Base-by-base conservation (phyloP, 1,140 invertebrate species). In the Drosophila pruinosa region DNA sequence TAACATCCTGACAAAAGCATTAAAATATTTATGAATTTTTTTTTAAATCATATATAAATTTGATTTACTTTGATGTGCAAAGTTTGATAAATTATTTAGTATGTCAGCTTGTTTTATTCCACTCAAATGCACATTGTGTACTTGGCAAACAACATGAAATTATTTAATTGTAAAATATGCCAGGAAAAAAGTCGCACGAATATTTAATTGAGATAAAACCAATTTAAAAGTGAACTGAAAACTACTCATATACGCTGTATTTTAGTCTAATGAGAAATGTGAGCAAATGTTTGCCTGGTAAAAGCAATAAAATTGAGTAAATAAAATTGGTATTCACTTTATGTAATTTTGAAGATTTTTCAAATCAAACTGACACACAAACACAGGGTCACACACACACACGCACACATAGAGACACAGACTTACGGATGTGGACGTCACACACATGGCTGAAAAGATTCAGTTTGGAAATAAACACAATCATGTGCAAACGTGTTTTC, bases 291-390 rank as follows among this genome's bases (percentile, higher is more conserved):
- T 78, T 83, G 78, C 67, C 48, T 54, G 57, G 47, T 22, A 59
- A 43, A 57, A 38, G 78, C 74, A 78, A 88, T 88, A 86, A 88
- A 88, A 72, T 63, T 80, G 45, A 78, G 75, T 78, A 73, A 88
- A 88, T 88, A 86, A 88, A 88, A 88, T 88, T 88, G 78, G 75
- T 89, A 88, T 88, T 88, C 83, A 86, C 68, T 88, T 88, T 88
- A 88, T 78, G 88, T 88, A 88, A 88, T 82, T 88, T 88, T 88
- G 78, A 88, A 62, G 78, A 88, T 88, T 78, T 88, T 82, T 88
- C 82, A 88, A 88, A 76, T 88, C 83, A 75, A 80, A 63, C 47
- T 57, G 34, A 58, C 57, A 58, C 34, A 58, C 22, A 65, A 4
- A 19, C 38, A 24, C 24, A 47, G 3, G 39, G 6, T 45, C 8